Conservation (phyloP, 2,113 vertebrate species). For the Smithornis capensis region DNA sequence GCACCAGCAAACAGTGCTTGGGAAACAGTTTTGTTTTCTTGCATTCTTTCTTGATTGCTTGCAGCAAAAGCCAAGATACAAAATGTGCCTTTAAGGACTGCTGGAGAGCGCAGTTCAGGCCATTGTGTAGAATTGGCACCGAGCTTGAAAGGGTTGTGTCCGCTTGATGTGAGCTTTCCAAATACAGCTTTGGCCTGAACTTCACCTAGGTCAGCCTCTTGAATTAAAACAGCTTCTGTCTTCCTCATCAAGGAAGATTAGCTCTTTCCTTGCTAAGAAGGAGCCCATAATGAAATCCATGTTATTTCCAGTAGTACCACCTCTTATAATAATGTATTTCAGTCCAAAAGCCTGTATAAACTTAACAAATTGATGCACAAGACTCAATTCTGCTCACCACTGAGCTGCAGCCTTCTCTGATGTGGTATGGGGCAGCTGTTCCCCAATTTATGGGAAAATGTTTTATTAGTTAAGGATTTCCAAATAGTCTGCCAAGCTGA, state of each 20-base stretch:
- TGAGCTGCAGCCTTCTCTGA: background rate
- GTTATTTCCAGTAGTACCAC: slow-evolving; percentile 3
- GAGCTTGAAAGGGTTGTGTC: slow-evolving; percentile 69
- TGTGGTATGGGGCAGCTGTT: background rate
- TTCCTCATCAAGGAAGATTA: slow-evolving; percentile 41
- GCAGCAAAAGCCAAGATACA: slow-evolving; percentile 70
- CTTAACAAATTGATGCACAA: background rate
- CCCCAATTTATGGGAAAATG: background rate
- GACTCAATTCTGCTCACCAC: background rate
- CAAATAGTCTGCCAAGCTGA: background rate
- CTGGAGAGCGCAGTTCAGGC: slow-evolving; percentile 38
- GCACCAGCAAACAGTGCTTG: slow-evolving; percentile 75
- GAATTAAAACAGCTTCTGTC: slow-evolving; percentile 55
- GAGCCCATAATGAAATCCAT: slow-evolving; percentile 12
- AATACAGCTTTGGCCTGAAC: background rate
- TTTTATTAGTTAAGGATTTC: background rate
- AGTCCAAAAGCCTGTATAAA: background rate
- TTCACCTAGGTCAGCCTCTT: slow-evolving; percentile 62
- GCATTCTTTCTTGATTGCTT: slow-evolving; percentile 82
- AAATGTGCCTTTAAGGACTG: slow-evolving; percentile 68
- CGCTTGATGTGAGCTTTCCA: slow-evolving; percentile 64
- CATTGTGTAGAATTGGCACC: slow-evolving; percentile 71
- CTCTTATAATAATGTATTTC: background rate
- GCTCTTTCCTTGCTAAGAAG: background rate
- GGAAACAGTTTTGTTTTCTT: slow-evolving; percentile 77